A percentile compares a stretch with the other conserved stretches of the same genome.
phyloP scores from a whole-genome alignment of 1,140 invertebrate genomes.

The Helicorthomorpha holstii region DNA sequence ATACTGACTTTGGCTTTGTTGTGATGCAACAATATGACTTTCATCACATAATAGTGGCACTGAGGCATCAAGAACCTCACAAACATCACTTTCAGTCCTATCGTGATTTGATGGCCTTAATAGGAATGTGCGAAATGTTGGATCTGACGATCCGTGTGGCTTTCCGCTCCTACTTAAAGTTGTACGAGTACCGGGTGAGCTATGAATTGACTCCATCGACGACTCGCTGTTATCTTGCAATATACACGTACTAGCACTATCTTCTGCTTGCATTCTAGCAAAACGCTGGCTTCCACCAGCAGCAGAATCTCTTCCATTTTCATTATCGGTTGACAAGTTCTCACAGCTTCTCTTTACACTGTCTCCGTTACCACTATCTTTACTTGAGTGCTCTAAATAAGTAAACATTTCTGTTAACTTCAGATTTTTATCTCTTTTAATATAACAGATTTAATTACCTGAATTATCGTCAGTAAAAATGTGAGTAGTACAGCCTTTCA shows the following conservation, averaged over 20 bases:
- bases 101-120: conserved; percentile 8
- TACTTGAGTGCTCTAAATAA: conserved; percentile 24
- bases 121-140: conserved; percentile 2
- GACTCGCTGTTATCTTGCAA: not conserved
- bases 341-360: conserved; percentile 43
- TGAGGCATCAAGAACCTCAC: not conserved
- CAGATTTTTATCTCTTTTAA: not conserved
- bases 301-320: not conserved
- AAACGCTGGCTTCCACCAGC: not conserved
- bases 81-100: not conserved
- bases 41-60: not conserved
- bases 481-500: conserved; percentile 4
- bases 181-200: conserved; percentile 2
- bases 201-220: not conserved
- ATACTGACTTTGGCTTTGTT: too few species aligned
- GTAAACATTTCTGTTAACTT: not conserved
- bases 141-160: not conserved
- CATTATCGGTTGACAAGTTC: conserved; percentile 20
- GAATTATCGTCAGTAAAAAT: conserved; percentile 10
- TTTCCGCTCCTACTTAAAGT: not conserved
- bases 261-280: conserved; percentile 2
- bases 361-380: conserved; percentile 44
- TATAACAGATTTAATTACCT: conserved; percentile 4
- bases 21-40: too few species aligned
- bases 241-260: not conserved